Conservation (phyloP, 2,888 invertebrate species). For the Hemaris fuciformis region DNA sequence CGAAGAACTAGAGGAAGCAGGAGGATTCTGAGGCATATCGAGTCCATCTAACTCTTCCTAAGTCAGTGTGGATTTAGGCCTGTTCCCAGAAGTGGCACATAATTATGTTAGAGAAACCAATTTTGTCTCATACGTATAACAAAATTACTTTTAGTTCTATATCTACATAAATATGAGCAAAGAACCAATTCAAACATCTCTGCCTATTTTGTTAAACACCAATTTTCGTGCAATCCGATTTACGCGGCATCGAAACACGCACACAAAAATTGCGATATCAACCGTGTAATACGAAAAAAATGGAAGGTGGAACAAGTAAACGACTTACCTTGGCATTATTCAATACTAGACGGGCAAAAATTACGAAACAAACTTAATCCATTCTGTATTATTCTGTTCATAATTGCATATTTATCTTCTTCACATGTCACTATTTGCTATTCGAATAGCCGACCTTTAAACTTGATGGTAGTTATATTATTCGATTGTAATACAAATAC, state of each 20-base stretch:
- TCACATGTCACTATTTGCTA: background rate
- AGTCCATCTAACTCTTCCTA: no score
- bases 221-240: background rate
- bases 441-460: background rate
- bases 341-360: conserved; percentile 15
- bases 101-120: no score
- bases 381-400: background rate
- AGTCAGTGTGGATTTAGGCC: no score
- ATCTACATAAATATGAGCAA: background rate
- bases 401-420: background rate
- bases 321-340: conserved; percentile 46
- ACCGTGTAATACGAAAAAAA: conserved; percentile 5
- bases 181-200: background rate
- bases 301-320: conserved; percentile 26
- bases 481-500: background rate
- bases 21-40: no score
- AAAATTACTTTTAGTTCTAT: no score
- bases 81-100: no score
- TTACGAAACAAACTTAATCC: background rate
- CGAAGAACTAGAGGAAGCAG: no score
- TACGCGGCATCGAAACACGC: background rate
- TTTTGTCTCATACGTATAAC: no score
- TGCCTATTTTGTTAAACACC: background rate
- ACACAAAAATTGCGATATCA: background rate
- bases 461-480: background rate